These are phyloP conservation scores for Erpornis zantholeuca DNA, from an alignment of 2,113 vertebrate genomes.

Conservation along the genomic window DNA sequence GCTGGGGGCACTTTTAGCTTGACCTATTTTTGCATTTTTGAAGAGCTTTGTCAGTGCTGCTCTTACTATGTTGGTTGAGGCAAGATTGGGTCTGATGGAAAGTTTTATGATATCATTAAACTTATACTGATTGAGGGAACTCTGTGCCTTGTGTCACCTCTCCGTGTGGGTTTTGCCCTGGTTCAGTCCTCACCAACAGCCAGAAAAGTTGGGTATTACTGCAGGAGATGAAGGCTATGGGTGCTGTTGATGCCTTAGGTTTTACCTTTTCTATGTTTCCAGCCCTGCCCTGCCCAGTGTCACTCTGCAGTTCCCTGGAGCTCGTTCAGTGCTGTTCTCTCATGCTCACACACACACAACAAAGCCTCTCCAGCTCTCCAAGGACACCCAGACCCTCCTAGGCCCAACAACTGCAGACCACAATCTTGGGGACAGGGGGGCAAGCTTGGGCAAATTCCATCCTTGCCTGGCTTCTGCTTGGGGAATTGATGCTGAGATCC, in stretches of 20 bases:
- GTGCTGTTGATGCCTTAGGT: not conserved
- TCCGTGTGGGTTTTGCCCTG: rapidly evolving
- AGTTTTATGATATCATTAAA: not conserved
- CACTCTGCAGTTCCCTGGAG: no score
- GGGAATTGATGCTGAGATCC: no score
- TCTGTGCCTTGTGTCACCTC: not conserved
- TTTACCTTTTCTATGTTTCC: no score
- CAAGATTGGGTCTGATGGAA: not conserved
- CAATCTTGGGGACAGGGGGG: no score
- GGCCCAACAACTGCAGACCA: no score
- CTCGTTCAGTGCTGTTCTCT: no score
- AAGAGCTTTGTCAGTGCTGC: not conserved
- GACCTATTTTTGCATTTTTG: not conserved
- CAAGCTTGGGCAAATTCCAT: no score
- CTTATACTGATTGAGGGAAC: not conserved
- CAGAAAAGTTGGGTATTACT: not conserved
- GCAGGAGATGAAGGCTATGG: not conserved
- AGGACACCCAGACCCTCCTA: no score
- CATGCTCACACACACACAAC: no score
- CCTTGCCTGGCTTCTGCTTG: no score
- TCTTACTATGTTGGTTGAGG: rapidly evolving
- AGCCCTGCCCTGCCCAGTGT: no score
- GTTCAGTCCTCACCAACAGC: not conserved
- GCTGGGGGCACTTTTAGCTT: not conserved
- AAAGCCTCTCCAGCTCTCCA: no score